These are phyloP conservation scores for Proterorhinus semilunaris DNA, from an alignment of 2,113 vertebrate species.

Conservation along the genomic window DNA sequence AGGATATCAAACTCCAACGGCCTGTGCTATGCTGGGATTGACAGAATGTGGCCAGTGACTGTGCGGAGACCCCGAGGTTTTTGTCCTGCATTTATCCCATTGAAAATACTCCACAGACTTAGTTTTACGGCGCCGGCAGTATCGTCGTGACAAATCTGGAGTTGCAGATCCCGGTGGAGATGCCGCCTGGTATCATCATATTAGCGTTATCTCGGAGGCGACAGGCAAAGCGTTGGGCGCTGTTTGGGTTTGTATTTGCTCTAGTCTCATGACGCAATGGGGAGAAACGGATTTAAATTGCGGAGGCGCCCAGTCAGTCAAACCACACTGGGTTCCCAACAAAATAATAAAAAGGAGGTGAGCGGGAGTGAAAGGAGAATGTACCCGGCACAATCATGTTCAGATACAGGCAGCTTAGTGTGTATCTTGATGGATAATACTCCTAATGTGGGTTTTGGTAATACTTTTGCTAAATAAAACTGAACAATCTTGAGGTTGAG, in stretches of 20 bases:
- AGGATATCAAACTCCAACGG: too few relatives aligned
- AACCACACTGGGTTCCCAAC: constrained; percentile 24
- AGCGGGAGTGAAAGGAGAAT: neutral
- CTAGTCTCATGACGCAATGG: constrained; percentile 61
- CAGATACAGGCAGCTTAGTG: too few relatives aligned
- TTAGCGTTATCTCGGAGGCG: constrained; percentile 14
- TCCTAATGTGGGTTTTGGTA: too few relatives aligned
- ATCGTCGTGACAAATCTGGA: constrained; percentile 14
- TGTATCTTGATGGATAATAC: too few relatives aligned
- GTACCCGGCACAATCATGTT: too few relatives aligned
- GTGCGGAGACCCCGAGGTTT: too few relatives aligned
- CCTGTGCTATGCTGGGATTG: too few relatives aligned
- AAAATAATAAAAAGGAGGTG: neutral
- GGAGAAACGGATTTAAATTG: constrained; percentile 59
- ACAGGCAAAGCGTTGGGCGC: constrained; percentile 17
- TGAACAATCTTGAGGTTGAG: too few relatives aligned
- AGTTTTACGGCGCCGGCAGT: neutral
- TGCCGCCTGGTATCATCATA: constrained; percentile 27
- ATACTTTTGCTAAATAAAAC: too few relatives aligned
- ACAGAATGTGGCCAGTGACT: too few relatives aligned
- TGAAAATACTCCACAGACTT: neutral
- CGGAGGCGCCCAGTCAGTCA: constrained; percentile 28
- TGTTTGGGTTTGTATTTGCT: constrained; percentile 29
- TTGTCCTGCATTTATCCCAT: neutral
- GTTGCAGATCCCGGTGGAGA: constrained; percentile 9